Conservation (phyloP, 2,797 vertebrate genomes). For the Cygnus olor region DNA sequence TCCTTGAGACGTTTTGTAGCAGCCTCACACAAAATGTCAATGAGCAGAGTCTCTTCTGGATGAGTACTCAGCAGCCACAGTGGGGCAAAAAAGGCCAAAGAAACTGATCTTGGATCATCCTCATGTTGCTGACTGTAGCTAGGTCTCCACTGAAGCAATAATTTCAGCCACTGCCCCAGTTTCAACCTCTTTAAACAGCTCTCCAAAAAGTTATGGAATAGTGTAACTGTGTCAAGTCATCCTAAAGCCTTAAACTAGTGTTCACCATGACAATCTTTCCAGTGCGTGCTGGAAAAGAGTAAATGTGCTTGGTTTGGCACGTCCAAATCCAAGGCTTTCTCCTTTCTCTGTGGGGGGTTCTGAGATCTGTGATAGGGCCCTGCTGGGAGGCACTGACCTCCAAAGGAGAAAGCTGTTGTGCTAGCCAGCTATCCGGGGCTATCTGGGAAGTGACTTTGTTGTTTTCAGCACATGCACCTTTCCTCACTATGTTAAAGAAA, state of each 20-base stretch:
- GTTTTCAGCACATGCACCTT: fast-evolving
- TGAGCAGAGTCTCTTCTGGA: neutral
- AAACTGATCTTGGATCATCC: neutral
- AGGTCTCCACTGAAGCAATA: neutral
- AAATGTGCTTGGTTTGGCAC: neutral
- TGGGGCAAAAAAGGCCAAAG: neutral
- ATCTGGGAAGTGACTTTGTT: neutral
- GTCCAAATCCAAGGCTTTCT: neutral
- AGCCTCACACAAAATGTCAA: fast-evolving
- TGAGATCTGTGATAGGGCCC: too few species aligned
- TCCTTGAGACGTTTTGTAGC: fast-evolving
- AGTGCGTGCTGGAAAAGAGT: neutral
- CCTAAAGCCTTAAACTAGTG: neutral
- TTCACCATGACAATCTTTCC: neutral
- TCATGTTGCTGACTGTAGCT: neutral
- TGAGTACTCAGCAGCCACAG: neutral
- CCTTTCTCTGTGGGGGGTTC: neutral
- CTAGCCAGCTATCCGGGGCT: neutral
- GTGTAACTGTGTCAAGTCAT: neutral
- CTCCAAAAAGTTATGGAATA: neutral
- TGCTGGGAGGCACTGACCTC: too few species aligned
- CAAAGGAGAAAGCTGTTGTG: neutral
- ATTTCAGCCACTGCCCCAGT: neutral
- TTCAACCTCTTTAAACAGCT: neutral
- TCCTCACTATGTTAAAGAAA: neutral